Conservation (phyloP, 2,888 invertebrate genomes). For the Galerucella nymphaeae region DNA sequence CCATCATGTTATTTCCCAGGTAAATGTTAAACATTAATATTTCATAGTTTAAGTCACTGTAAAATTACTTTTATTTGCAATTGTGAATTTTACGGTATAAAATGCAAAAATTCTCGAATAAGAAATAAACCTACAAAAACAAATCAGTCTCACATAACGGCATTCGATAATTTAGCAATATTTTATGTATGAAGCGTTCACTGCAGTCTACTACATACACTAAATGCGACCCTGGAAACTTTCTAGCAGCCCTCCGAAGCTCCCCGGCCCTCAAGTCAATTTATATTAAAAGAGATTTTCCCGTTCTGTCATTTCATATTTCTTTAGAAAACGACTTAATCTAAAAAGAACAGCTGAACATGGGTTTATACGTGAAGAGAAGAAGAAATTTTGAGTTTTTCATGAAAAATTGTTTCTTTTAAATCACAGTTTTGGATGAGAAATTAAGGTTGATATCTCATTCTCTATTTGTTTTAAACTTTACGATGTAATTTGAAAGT, state of each 20-base stretch:
- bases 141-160: too few relatives aligned
- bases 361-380: conserved; percentile 41
- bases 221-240: conserved; percentile 14
- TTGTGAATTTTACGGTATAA: too few relatives aligned
- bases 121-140: too few relatives aligned
- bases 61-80: too few relatives aligned
- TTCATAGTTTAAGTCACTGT: too few relatives aligned
- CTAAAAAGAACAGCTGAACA: conserved; percentile 44
- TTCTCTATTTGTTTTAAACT: background rate
- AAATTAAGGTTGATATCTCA: conserved; percentile 11
- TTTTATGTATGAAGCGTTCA: too few relatives aligned
- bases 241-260: conserved; percentile 33
- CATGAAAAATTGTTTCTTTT: conserved; percentile 28
- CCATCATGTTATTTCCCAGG: too few relatives aligned
- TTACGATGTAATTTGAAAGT: too few relatives aligned
- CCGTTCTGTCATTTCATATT: conserved; percentile 48
- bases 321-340: conserved; percentile 44
- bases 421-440: conserved; percentile 17
- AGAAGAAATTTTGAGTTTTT: conserved; percentile 36
- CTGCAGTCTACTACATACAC: background rate
- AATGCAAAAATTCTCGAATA: too few relatives aligned
- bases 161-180: too few relatives aligned
- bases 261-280: conserved; percentile 44
- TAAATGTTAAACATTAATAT: too few relatives aligned
- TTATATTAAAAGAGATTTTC: conserved; percentile 48